Evolutionary conservation across 1,140 invertebrate genomes (phyloP), one percentile per base, ranked within the genome.

Genomic region (Melanaphis sacchari): DNA sequence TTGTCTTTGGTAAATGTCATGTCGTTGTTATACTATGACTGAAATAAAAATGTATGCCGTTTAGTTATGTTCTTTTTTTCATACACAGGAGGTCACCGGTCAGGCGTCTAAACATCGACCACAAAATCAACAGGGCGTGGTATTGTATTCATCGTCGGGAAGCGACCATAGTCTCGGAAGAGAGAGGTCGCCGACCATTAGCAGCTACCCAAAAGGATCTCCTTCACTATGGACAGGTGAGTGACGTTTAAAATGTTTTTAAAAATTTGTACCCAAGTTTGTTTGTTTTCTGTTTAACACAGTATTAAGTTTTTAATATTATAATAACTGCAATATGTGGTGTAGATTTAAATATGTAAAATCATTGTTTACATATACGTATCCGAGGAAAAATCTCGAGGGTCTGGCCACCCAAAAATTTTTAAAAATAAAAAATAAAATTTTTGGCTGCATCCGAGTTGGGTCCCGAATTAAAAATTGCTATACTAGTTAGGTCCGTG

Each of bases 171-270:
- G 91, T 40, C 76, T 93, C 1, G 91, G 66, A 11, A 49, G 91
- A 40, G 91, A 93, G 8, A 52, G 91, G 31, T 93, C 91, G 22
- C 76, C 43, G 46, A 93, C 91, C 15, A 54, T 93, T 9, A 93
- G 46, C 81, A 93, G 76, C 38, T 84, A 84, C 49, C 91, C 76
- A 26, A 93, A 93, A 84, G 91, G 91, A 93, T 93, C 91, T 49
- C 91, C 91, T 26, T 85, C 91, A 18, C 26, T n/a, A 24, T 66
- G 89, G 89, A 41, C 89, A 31, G 54, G 89, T 90, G 26, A 90
- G 49, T 5, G 36, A 52, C 26, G 21, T 40, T 76, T n/a, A 76
- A 76, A 18, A 1, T 5, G 5, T 18, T 76, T 76, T 76, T 76
- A n/a, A 76, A 76, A 76, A n/a, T 76, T 18, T 15, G n/a, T n/a